Percentiles rank a stretch among this genome's conserved stretches.
Evolutionary conservation across 2,113 vertebrate genomes (phyloP).

Genomic region (human): DNA sequence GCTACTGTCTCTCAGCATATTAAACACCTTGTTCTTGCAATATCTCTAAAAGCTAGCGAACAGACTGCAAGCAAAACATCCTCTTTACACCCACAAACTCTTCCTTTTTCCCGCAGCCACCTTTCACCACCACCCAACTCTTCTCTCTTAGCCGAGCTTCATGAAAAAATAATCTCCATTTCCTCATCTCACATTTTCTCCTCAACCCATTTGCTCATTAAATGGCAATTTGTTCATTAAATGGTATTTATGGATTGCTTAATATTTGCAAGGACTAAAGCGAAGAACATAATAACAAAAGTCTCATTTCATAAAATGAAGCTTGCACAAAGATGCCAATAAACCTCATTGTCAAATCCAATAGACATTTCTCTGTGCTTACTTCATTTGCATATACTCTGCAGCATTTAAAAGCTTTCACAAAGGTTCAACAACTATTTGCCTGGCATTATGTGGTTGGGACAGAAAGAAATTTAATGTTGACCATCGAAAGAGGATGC

Average conservation of each 20-base stretch:
- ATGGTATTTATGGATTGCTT: background rate
- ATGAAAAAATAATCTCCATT: background rate
- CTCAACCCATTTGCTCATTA: background rate
- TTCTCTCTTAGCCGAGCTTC: background rate
- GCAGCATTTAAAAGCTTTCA: background rate
- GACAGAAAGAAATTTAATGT: background rate
- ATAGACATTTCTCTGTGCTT: background rate
- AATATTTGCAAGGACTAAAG: background rate
- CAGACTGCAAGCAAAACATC: background rate
- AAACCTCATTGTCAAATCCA: background rate
- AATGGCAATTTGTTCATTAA: background rate
- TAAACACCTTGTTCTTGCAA: constrained; percentile 14
- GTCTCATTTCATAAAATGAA: background rate
- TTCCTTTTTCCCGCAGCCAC: background rate
- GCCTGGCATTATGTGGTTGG: background rate
- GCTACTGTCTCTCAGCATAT: constrained; percentile 24
- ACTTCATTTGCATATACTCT: background rate
- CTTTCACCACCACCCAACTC: background rate
- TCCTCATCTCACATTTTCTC: background rate
- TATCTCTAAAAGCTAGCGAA: background rate
- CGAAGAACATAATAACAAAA: background rate
- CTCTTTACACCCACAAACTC: constrained; percentile 6
- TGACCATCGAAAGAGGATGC: background rate
- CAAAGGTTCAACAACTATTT: background rate
- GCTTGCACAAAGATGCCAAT: background rate